Percentiles rank a stretch among this genome's conserved stretches.
These are phyloP conservation scores for Syngnathus rostellatus DNA, from an alignment of 2,797 vertebrate species.

Conservation along the genomic window DNA sequence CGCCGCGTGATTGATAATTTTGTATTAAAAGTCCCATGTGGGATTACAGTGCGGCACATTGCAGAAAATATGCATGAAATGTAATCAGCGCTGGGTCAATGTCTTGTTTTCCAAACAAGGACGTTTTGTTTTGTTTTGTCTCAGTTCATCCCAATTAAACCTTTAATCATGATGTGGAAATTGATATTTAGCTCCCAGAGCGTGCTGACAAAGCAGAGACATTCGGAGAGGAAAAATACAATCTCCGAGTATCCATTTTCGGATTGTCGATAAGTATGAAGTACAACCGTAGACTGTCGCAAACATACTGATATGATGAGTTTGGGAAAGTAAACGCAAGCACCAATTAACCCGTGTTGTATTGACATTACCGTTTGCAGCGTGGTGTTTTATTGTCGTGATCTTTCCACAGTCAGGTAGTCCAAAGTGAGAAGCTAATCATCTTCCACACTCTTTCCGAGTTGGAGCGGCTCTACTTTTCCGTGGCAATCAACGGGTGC, in stretches of 20 bases:
- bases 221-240: slow-evolving; percentile 27
- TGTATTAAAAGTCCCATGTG: background rate
- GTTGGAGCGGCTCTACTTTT: background rate
- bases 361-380: background rate
- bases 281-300: background rate
- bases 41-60: background rate
- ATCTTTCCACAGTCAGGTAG: background rate
- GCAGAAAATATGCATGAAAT: background rate
- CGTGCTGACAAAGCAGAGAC: slow-evolving; percentile 14
- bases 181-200: background rate
- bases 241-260: slow-evolving; percentile 37
- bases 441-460: background rate
- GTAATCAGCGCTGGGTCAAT: no score
- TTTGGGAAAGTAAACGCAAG: background rate
- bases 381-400: background rate
- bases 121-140: background rate
- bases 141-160: background rate
- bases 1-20: slow-evolving; percentile 37
- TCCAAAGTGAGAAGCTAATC: background rate
- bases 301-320: background rate
- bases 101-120: background rate
- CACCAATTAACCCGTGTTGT: background rate
- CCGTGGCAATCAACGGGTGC: background rate
- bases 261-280: background rate
- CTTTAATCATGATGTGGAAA: background rate